Base-by-base conservation (phyloP, 2,888 invertebrate genomes). In the Conchocele bisecta region DNA sequence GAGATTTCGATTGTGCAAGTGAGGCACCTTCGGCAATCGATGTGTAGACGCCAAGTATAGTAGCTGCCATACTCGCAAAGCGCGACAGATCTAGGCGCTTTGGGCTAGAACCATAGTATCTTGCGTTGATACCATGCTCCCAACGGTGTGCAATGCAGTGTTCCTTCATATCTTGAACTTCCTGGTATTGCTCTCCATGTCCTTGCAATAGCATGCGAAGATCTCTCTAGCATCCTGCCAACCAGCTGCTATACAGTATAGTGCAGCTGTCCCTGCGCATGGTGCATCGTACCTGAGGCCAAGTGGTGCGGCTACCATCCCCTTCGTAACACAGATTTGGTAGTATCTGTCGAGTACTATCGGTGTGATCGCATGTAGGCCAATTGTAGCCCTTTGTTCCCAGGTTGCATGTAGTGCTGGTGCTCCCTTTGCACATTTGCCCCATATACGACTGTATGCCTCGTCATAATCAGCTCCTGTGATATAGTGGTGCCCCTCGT, bases 381-480 rank as follows among this genome's bases (percentile, higher is more conserved):
- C 42, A 15, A 42, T 42, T 6, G 42, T 42, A 6, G n/a, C 42
- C 9, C n/a, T 42, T 9, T 42, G 6, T 42, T 42, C 42, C 42
- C 42, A 42, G 6, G 42, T 6, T 9, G n/a, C 42, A 42, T 42
- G 6, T n/a, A 42, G n/a, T 6, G n/a, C n/a, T 15, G n/a, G n/a
- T 42, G 42, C 6, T 42, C 7, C 9, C 6, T 6, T 6, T 9
- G 24, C 20, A 5, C 22, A 15, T 22, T 48, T 22, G 6, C 7
- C n/a, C 48, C 48, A 48, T n/a, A 48, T 9, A 5, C 24, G 13
- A 9, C 26, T 28, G 28, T 48, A 48, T 7, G 11, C 26, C 20
- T 48, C 48, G 9, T 48, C n/a, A 28, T 48, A 48, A 28, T 48
- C 48, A 6, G 24, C n/a, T 5, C 48, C 48, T 9, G 48, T 48